Conservation (phyloP, 2,797 vertebrate genomes). For the Hapalemur alaotrensis region DNA sequence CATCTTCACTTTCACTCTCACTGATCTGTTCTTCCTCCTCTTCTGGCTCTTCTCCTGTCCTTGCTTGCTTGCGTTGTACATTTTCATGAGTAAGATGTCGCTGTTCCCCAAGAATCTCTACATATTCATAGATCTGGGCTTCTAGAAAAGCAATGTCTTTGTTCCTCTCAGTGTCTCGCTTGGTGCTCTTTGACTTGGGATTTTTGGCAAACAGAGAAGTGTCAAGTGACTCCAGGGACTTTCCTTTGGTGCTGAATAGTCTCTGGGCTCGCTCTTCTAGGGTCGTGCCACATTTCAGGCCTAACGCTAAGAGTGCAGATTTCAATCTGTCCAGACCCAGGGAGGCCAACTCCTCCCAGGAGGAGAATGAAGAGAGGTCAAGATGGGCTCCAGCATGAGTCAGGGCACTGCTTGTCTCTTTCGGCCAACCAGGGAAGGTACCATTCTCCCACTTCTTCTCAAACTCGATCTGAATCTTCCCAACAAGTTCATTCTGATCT, state of each 20-base stretch:
- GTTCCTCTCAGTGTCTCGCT: slow-evolving; percentile 97
- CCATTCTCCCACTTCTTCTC: slow-evolving; percentile 99
- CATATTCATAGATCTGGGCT: slow-evolving; percentile 97
- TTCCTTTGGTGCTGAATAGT: slow-evolving; percentile 97
- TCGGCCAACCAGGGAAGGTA: slow-evolving; percentile 98
- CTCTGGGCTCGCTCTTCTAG: slow-evolving; percentile 97
- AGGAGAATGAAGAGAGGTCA: slow-evolving; percentile 98
- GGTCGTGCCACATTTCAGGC: slow-evolving; percentile 97
- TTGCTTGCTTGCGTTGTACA: too few species aligned
- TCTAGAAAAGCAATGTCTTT: slow-evolving; percentile 97
- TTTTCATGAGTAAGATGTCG: slow-evolving; percentile 95
- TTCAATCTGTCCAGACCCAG: slow-evolving; percentile 97
- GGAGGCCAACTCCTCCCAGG: slow-evolving; percentile 99
- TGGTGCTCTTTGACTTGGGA: slow-evolving; percentile 97
- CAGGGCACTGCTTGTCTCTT: slow-evolving; percentile 97
- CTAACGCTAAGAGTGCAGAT: slow-evolving; percentile 96
- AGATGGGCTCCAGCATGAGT: slow-evolving; percentile 97
- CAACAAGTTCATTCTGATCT: slow-evolving; percentile 98
- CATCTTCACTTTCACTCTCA: too few species aligned
- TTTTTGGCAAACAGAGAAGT: slow-evolving; percentile 97
- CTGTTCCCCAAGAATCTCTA: slow-evolving; percentile 98
- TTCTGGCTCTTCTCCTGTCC: too few species aligned
- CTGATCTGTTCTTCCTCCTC: too few species aligned
- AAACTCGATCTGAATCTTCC: slow-evolving; percentile 95
- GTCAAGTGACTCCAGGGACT: slow-evolving; percentile 95